Evolutionary conservation across 2,888 invertebrate species (phyloP).

Genomic region (Sarcophaga variegata): DNA sequence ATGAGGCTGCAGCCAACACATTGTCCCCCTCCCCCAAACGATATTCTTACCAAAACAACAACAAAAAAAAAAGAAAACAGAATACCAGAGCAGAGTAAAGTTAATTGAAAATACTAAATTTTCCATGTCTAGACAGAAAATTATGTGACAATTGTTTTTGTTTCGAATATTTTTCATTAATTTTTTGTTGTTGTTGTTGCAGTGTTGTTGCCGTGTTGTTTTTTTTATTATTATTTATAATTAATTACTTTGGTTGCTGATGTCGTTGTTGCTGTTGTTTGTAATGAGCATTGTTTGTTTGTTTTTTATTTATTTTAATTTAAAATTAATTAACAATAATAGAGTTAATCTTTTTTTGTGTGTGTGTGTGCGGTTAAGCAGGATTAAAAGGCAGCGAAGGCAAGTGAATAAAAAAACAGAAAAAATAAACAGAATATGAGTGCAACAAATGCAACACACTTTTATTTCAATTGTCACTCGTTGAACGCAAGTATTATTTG

Average conservation of each 20-base stretch:
- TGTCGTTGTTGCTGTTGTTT: conserved; percentile 26
- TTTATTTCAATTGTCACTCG: conserved; percentile 24
- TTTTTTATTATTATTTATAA: conserved; percentile 40
- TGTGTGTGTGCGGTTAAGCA: conserved; percentile 11
- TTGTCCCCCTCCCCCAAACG: no score
- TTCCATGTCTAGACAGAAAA: conserved; percentile 81
- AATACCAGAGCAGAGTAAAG: conserved; percentile 69
- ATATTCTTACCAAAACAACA: neutral
- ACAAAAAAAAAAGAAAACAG: neutral
- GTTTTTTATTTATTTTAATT: conserved; percentile 72
- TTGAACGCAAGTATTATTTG: neutral
- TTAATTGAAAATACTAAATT: conserved; percentile 81
- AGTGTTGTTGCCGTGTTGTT: neutral
- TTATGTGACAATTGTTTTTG: conserved; percentile 80
- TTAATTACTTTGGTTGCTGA: conserved; percentile 63
- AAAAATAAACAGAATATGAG: no score
- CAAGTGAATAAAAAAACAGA: no score
- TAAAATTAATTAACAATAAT: conserved; percentile 77
- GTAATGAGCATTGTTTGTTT: conserved; percentile 18
- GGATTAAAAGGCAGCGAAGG: conserved; percentile 8
- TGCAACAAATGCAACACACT: neutral
- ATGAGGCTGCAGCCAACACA: conserved; percentile 47
- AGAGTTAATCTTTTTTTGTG: conserved; percentile 44
- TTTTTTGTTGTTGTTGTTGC: conserved; percentile 40
- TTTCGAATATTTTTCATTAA: conserved; percentile 66